A percentile compares a stretch with the other conserved stretches of the same genome.
Conservation (phyloP, 2,113 vertebrate species). For the Argyrosomus japonicus region DNA sequence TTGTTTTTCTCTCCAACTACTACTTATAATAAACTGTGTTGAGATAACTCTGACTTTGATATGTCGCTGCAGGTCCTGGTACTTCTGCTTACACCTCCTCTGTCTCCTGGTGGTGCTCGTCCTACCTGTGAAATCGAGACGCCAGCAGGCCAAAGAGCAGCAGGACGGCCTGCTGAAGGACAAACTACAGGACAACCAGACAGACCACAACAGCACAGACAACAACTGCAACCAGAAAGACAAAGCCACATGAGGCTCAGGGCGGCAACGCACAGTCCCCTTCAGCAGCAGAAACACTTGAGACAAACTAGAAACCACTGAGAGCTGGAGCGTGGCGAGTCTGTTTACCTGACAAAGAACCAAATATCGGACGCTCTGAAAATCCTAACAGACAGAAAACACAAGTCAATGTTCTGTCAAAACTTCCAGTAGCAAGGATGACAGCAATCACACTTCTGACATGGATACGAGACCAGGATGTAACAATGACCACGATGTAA, state of each 20-base stretch:
- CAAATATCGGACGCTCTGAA: constrained; percentile 70
- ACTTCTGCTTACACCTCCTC: constrained; percentile 90
- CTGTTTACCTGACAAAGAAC: constrained; percentile 71
- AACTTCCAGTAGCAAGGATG: constrained; percentile 72
- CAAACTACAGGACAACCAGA: constrained; percentile 62
- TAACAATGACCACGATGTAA: constrained; percentile 59
- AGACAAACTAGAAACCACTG: constrained; percentile 59
- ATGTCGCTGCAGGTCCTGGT: constrained; percentile 89
- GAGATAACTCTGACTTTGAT: neutral
- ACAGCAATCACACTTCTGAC: constrained; percentile 64
- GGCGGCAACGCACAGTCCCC: neutral
- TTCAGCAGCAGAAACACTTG: constrained; percentile 54
- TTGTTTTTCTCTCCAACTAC: neutral
- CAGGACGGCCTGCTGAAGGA: constrained; percentile 71
- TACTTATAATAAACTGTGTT: neutral
- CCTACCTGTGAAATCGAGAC: constrained; percentile 88
- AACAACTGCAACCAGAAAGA: constrained; percentile 90
- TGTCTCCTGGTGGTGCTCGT: constrained; percentile 88
- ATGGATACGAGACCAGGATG: constrained; percentile 58
- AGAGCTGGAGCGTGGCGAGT: constrained; percentile 58
- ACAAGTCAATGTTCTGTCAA: constrained; percentile 60
- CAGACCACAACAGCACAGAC: constrained; percentile 87
- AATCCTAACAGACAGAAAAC: constrained; percentile 68
- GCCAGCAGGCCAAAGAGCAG: constrained; percentile 82
- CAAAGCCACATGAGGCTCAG: constrained; percentile 85